Conservation (phyloP, 2,888 invertebrate genomes). For the Perdita meconis region DNA sequence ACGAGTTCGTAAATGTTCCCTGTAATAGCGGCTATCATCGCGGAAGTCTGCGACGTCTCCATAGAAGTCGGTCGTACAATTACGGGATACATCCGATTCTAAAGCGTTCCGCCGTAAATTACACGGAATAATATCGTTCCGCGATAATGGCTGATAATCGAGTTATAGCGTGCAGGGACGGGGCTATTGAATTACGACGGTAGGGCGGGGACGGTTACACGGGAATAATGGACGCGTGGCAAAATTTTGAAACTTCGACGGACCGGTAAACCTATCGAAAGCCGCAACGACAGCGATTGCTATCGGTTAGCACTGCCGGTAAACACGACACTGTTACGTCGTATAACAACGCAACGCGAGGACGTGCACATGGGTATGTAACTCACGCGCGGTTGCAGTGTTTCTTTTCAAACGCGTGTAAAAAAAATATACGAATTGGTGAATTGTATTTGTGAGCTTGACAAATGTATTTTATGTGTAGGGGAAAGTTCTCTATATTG, state of each 20-base stretch:
- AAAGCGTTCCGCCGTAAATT: constrained; percentile 66
- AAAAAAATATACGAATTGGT: not conserved
- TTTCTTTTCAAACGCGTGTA: constrained; percentile 8
- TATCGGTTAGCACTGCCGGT: constrained; percentile 19
- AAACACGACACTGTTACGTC: constrained; percentile 25
- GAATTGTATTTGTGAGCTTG: no score
- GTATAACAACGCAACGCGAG: constrained; percentile 34
- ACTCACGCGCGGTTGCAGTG: not conserved
- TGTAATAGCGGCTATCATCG: constrained; percentile 43
- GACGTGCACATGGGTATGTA: no score
- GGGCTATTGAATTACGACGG: not conserved
- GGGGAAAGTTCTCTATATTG: no score
- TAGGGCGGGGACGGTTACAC: constrained; percentile 33
- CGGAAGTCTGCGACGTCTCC: constrained; percentile 62
- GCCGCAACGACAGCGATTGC: constrained; percentile 30
- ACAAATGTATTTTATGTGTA: no score
- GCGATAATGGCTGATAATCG: constrained; percentile 73
- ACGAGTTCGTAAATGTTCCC: constrained; percentile 13
- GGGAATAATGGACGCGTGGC: constrained; percentile 61
- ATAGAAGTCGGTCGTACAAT: constrained; percentile 59
- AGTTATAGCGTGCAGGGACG: constrained; percentile 61
- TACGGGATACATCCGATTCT: constrained; percentile 65
- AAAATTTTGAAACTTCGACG: constrained; percentile 63
- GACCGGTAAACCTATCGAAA: constrained; percentile 39
- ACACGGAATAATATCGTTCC: constrained; percentile 72